phyloP scores from a whole-genome alignment of 2,113 vertebrate species.

The Phocoena sinus region DNA sequence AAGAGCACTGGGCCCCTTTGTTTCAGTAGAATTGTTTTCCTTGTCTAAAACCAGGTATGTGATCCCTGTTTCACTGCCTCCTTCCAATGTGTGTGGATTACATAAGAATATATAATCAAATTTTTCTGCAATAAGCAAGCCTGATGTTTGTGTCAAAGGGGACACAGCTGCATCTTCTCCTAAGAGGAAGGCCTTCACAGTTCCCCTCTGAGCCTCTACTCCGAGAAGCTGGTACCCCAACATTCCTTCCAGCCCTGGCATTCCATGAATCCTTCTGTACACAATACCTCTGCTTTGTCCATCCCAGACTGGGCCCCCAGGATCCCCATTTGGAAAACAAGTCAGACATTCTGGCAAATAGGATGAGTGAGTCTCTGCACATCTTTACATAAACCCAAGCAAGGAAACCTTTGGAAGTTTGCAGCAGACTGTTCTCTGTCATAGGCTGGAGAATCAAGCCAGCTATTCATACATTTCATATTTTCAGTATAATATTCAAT shows the following conservation, averaged over 20 bases:
- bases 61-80: not conserved
- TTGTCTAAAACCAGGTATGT: not conserved
- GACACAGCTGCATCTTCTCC: not conserved
- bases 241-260: not conserved
- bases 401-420: not conserved
- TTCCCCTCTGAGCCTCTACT: not conserved
- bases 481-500: not conserved
- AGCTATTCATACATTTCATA: not conserved
- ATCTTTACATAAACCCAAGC: not conserved
- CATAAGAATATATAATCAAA: not conserved
- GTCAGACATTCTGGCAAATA: not conserved
- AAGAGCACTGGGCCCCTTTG: not conserved
- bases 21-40: not conserved
- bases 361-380: not conserved
- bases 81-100: too few species aligned
- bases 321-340: not conserved
- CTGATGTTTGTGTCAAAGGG: not conserved
- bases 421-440: not conserved
- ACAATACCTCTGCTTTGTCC: not conserved
- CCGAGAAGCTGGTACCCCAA: not conserved
- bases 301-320: not conserved
- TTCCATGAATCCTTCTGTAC: not conserved
- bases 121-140: not conserved
- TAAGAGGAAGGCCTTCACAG: not conserved
- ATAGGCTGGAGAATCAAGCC: not conserved